phyloP scores from a whole-genome alignment of 2,113 vertebrate genomes.

The Ictalurus furcatus region DNA sequence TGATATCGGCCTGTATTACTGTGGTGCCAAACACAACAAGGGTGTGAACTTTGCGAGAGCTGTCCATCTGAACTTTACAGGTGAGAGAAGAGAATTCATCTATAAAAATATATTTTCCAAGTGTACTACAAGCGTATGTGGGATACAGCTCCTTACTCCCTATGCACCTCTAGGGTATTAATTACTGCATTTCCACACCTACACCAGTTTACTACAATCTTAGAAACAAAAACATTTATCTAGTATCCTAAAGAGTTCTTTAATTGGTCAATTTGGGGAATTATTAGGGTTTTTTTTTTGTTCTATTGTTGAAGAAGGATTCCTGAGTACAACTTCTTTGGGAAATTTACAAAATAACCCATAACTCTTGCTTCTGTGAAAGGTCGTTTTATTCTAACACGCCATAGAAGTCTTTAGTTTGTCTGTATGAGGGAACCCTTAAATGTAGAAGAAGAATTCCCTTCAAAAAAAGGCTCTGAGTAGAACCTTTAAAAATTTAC shows the following conservation, averaged over 20 bases:
- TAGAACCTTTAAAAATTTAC: not conserved
- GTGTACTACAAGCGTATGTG: not conserved
- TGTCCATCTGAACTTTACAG: not conserved
- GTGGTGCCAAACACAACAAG: not conserved
- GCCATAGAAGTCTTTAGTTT: too few relatives aligned
- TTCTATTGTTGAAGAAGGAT: not conserved
- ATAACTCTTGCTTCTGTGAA: not conserved
- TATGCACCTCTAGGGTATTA: not conserved
- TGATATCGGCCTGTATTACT: conserved; percentile 34
- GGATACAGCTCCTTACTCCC: not conserved
- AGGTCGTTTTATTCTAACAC: not conserved
- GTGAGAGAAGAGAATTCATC: not conserved
- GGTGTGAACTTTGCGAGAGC: not conserved
- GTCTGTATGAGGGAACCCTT: not conserved
- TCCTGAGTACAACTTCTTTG: not conserved
- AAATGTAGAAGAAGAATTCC: not conserved
- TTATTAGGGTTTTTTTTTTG: not conserved
- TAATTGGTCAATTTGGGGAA: not conserved
- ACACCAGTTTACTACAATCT: not conserved
- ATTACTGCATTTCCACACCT: not conserved
- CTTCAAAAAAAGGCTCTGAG: not conserved
- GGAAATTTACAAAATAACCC: not conserved
- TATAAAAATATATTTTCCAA: not conserved
- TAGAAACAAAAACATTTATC: not conserved
- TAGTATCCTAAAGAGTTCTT: not conserved